These are phyloP conservation scores for Branchinecta lindahli DNA, from an alignment of 1,140 invertebrate genomes.

Conservation along the genomic window DNA sequence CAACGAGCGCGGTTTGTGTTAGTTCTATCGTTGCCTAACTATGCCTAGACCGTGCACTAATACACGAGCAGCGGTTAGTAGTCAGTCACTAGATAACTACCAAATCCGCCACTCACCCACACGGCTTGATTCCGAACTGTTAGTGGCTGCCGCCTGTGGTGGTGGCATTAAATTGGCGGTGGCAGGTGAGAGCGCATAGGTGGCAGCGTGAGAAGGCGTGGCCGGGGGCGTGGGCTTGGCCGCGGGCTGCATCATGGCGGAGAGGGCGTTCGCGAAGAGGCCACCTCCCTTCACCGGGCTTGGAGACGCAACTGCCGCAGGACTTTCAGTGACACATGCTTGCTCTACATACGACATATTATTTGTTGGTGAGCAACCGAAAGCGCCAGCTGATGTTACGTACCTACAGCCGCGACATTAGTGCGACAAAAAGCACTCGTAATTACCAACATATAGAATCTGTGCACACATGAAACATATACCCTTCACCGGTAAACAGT, in stretches of 20 bases:
- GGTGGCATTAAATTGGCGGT: neutral
- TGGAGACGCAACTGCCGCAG: neutral
- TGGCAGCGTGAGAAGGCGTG: neutral
- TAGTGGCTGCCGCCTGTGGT: neutral
- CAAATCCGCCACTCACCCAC: neutral
- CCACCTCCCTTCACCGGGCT: neutral
- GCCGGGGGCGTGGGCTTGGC: neutral
- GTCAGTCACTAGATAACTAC: neutral
- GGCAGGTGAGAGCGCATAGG: neutral
- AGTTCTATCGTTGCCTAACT: too few relatives aligned
- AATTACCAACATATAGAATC: too few relatives aligned
- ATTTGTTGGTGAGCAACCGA: neutral
- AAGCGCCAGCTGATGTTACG: neutral
- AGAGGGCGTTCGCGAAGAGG: neutral
- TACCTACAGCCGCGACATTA: neutral
- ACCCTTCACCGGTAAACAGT: too few relatives aligned
- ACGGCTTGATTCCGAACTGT: neutral
- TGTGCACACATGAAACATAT: too few relatives aligned
- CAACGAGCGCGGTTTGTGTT: too few relatives aligned
- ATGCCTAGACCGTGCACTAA: neutral
- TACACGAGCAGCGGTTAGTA: conserved; percentile 1
- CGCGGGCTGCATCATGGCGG: neutral
- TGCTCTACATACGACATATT: conserved; percentile 1
- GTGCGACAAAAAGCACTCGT: too few relatives aligned
- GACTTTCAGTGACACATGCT: neutral